phyloP scores from a whole-genome alignment of 2,113 vertebrate species.

The Myotis yumanensis region DNA sequence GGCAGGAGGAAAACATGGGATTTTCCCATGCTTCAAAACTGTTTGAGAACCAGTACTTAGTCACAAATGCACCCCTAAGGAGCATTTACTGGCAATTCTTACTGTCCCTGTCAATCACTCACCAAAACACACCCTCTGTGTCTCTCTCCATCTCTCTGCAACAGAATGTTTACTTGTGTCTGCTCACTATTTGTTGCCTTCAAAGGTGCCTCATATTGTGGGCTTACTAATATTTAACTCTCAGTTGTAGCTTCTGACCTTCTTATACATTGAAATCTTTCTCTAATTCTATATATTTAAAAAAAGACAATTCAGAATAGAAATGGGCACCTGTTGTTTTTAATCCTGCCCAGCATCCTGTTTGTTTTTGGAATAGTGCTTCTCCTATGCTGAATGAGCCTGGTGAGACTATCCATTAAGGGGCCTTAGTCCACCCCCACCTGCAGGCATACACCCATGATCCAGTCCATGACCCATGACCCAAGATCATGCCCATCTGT shows the following conservation, averaged over 20 bases:
- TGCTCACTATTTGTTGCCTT: background rate
- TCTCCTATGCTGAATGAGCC: background rate
- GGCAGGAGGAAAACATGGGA: background rate
- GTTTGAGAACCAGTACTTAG: slow-evolving; percentile 63
- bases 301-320: background rate
- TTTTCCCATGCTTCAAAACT: slow-evolving; percentile 53
- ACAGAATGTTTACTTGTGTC: slow-evolving; percentile 18
- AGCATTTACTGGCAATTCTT: slow-evolving; percentile 52
- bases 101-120: slow-evolving; percentile 47
- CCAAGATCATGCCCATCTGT: background rate
- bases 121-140: background rate
- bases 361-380: background rate
- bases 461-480: background rate
- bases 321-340: background rate
- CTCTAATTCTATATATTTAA: background rate
- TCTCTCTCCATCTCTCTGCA: background rate
- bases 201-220: background rate
- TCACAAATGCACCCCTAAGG: slow-evolving; percentile 57
- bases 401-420: background rate
- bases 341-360: background rate
- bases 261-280: background rate
- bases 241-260: slow-evolving; percentile 10
- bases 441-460: background rate
- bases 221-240: slow-evolving; percentile 36
- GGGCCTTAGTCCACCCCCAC: background rate